Evolutionary conservation across 2,113 vertebrate species (phyloP), one percentile per base, ranked within the genome.

Genomic region (Gallinago undulata): DNA sequence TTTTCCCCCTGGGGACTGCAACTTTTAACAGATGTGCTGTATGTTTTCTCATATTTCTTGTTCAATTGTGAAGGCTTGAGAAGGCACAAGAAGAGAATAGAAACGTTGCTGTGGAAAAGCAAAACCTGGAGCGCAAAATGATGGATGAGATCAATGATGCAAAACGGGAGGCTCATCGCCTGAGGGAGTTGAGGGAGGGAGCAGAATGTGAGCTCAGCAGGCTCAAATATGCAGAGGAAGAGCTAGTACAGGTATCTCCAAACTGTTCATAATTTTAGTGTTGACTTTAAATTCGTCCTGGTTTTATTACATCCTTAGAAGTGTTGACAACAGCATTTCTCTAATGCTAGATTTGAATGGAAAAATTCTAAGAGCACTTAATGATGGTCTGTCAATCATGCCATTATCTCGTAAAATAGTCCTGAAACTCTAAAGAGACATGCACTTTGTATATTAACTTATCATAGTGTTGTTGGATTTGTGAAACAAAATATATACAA

Each of bases 51-150:
- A 15, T 89, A 11, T 95, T 96, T 62, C 93, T 82, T 95, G 33
- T 96, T 97, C 18, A 96, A 80, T 51, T 96, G 24, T 90, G 33
- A 97, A 99, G 99, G 92, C 98, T 99, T 95, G 99, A 99, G 88
- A 99, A 99, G 77, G 99, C 99, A 67, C 99, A 99, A 96, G 99
- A 99, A 97, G 99, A 99, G 97, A 99, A 99, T 93, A 98, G 99
- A 76, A 99, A 99, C 1, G 99, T 99, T 93, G 99, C 99, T 33
- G 99, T 99, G 96, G 99, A 99, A 97, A 99, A 99, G 97, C 99
- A 99, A 97, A 99, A 99, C 97, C 98, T 99, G 21, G 99, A 99
- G 97, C 98, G 99, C 96, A 99, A 99, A 97, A 99, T 99, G 99
- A 99, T 99, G 97, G 98, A 99, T 55, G 99, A 99, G 97, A 99